These are phyloP conservation scores for Oasisia sp. DNA, from an alignment of 2,888 invertebrate species.

Conservation along the genomic window DNA sequence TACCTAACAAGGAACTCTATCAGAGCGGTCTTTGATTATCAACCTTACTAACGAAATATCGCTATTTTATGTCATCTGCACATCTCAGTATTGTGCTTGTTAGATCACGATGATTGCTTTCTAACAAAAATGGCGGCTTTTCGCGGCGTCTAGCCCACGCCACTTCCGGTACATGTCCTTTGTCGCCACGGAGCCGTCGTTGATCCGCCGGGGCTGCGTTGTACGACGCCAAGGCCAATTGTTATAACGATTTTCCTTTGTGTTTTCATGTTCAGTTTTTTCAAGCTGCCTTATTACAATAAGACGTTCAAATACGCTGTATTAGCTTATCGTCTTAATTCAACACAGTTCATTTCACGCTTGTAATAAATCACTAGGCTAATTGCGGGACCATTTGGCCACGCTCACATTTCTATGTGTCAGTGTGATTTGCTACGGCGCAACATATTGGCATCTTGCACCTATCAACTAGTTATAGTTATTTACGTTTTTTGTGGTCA, in stretches of 20 bases:
- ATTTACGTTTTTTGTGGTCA: too few relatives aligned
- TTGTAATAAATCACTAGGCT: too few relatives aligned
- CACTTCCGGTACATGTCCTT: background rate
- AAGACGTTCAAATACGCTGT: background rate
- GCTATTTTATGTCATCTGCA: background rate
- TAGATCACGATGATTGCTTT: background rate
- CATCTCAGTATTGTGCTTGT: background rate
- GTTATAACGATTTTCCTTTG: background rate
- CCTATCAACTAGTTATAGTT: too few relatives aligned
- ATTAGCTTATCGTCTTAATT: too few relatives aligned
- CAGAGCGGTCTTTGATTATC: background rate
- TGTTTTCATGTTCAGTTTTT: background rate
- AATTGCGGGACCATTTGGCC: too few relatives aligned
- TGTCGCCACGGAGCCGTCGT: background rate
- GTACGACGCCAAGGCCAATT: background rate
- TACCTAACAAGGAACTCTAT: background rate
- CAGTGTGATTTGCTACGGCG: too few relatives aligned
- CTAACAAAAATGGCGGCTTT: background rate
- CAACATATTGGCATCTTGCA: too few relatives aligned
- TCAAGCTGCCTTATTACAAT: background rate
- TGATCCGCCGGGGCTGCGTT: background rate
- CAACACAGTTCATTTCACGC: too few relatives aligned
- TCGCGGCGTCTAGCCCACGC: constrained; percentile 2
- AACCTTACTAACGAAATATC: background rate
- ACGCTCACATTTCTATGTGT: too few relatives aligned